Base-by-base conservation (phyloP, 2,113 vertebrate genomes). In the Heterotilapia buettikoferi region DNA sequence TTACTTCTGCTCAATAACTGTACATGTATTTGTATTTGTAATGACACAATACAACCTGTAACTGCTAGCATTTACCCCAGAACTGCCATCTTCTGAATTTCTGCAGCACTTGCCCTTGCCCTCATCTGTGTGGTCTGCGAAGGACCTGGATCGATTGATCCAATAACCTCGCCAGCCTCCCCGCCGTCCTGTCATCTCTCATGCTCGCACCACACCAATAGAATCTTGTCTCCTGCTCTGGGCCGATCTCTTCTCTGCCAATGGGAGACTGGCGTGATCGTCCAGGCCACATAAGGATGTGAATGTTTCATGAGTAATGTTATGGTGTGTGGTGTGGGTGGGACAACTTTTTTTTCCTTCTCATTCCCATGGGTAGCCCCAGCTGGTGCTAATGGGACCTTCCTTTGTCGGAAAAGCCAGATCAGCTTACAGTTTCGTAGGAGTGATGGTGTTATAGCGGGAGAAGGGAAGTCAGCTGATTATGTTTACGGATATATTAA, bases 271-370 rank as follows among this genome's bases (percentile, higher is more conserved):
- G 86, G 86, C 84, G 82, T 92, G 92, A 94, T 91, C 78, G n/a
- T 83, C 68, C 78, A 89, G 91, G 91, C 90, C 94, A 92, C 91
- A 92, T 94, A 56, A 84, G 54, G 89, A 92, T 92, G 93, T 96
- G 93, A 96, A 96, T 96, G 94, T 96, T 97, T 97, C 85, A 96
- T 96, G 96, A 95, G 93, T 90, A 90, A 93, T 84, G 71, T 92
- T 94, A 88, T 83, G 90, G 92, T 90, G 80, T 50, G 47, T 57
- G 57, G 76, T 83, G 88, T 78, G 89, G 91, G 73, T 66, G 61
- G 93, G 91, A 93, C 83, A 45, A 68, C 63, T 68, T 68, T 38
- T 38, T 40, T 89, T 87, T 83, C 92, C 90, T 90, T 61, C 90
- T 38, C 84, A 76, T 53, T 95, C 94, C 93, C 93, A 56, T 84